phyloP scores from a whole-genome alignment of 30 jellyfish, hydroid and myxozoan species.

The Turritopsis dohrnii region DNA sequence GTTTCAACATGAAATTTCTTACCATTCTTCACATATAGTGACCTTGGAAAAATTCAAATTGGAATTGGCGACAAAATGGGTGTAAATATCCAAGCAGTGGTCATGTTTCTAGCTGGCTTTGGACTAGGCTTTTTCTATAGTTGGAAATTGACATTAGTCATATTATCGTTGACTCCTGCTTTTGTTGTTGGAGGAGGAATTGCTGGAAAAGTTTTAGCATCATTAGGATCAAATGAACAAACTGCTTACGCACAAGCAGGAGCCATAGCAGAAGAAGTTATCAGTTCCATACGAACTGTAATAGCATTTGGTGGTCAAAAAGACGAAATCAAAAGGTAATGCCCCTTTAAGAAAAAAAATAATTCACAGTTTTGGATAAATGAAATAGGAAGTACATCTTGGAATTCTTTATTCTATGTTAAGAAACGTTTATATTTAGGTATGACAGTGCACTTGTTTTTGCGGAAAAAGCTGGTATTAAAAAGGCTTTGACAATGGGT shows the following conservation, averaged over 20 bases:
- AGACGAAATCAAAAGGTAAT: constrained; percentile 50
- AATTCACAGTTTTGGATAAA: too few relatives aligned
- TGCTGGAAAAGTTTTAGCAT: constrained; percentile 79
- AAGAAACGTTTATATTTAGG: constrained; percentile 18
- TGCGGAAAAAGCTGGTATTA: constrained; percentile 76
- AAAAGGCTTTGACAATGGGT: constrained; percentile 69
- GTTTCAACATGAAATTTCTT: neutral
- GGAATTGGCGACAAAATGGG: constrained; percentile 89
- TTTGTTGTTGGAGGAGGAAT: constrained; percentile 51
- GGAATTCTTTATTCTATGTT: neutral
- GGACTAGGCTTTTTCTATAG: constrained; percentile 62
- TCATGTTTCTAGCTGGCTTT: constrained; percentile 71
- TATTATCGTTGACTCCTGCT: constrained; percentile 66
- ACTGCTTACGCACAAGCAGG: constrained; percentile 93
- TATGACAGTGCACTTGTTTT: constrained; percentile 42
- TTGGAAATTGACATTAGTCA: constrained; percentile 78
- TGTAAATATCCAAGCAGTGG: constrained; percentile 42
- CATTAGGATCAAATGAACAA: constrained; percentile 56
- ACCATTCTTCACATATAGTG: constrained; percentile 33
- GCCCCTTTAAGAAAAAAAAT: too few relatives aligned
- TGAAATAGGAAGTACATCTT: neutral
- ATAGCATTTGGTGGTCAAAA: constrained; percentile 89
- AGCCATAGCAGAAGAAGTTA: constrained; percentile 75
- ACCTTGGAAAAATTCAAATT: constrained; percentile 60
- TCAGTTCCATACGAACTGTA: constrained; percentile 87